Evolutionary conservation across 2,113 vertebrate genomes (phyloP), one percentile per base, ranked within the genome.

Genomic region (Brachypteracias leptosomus): DNA sequence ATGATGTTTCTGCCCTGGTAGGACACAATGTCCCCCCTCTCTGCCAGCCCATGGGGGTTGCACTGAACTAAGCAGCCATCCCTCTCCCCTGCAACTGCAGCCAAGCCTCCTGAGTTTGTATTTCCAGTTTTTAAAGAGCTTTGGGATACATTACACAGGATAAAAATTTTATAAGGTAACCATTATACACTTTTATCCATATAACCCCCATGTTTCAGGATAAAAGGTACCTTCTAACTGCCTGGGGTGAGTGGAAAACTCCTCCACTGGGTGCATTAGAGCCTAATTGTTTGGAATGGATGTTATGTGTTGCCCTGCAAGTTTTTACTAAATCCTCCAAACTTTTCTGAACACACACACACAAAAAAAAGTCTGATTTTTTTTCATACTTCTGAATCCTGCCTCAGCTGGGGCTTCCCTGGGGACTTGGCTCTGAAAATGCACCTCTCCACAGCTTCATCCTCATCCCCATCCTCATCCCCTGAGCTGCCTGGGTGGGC

Each of bases 81-180:
- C 71, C 46, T 44, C 81, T 68, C 36, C 15, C 35, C 72, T 68
- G 36, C 31, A 66, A 63, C 46, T 36, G n/a, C 88, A 90, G 66
- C 36, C 70, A 57, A 70, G 42, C 46, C 78, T 61, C 67, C 7
- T 2, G 44, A 63, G 61, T 26, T 79, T 33, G 61, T 82, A 20
- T 52, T 78, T 88, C 40, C 74, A 46, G 67, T 58, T 72, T 76
- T 59, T 82, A 88, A 88, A 84, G 90, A 94, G 94, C 94, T 81
- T 57, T 94, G 73, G 87, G 92, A 97, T 85, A 63, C 85, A 85
- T 96, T 90, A 96, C 49, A 55, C 14, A 46, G 84, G 90, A 94
- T 92, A 67, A 90, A 94, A 93, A 29, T 70, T 96, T 96, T 87
- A 95, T 88, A 82, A 95, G 77, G 62, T 76, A 76, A 88, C 71